A percentile compares a stretch with the other conserved stretches of the same genome.
Evolutionary conservation across 2,797 vertebrate genomes (phyloP).

Genomic region (Microctenopoma stevenorrisi): DNA sequence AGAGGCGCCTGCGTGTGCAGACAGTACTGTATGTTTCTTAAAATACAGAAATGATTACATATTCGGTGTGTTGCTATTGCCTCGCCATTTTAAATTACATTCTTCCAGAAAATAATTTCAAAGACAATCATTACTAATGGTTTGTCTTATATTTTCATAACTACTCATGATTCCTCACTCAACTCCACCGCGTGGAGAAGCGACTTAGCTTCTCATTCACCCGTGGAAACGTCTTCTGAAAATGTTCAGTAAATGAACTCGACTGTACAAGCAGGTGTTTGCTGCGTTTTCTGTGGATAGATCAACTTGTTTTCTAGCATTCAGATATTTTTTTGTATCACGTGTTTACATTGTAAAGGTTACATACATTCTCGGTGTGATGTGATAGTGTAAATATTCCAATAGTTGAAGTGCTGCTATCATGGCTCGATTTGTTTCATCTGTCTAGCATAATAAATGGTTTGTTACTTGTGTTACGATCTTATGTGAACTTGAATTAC

Average conservation of each 20-base stretch:
- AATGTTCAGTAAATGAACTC: slow-evolving; percentile 52
- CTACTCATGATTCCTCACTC: slow-evolving; percentile 47
- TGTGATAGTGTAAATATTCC: slow-evolving; percentile 86
- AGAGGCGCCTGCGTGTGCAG: slow-evolving; percentile 46
- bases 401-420: slow-evolving; percentile 87
- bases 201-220: slow-evolving; percentile 46
- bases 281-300: slow-evolving; percentile 65
- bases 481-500: slow-evolving; percentile 6
- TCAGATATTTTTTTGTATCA: slow-evolving; percentile 77
- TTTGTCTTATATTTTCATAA: slow-evolving; percentile 72
- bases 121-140: slow-evolving; percentile 72
- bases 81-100: slow-evolving; percentile 38
- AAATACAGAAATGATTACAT: slow-evolving; percentile 45
- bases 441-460: slow-evolving; percentile 82
- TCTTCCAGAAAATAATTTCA: slow-evolving; percentile 43
- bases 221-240: slow-evolving; percentile 58
- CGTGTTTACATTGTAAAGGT: slow-evolving; percentile 87
- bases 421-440: slow-evolving; percentile 82
- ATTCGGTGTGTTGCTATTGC: slow-evolving; percentile 51
- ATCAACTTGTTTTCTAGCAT: slow-evolving; percentile 72
- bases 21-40: slow-evolving; percentile 50
- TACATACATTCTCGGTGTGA: slow-evolving; percentile 80
- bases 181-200: slow-evolving; percentile 29
- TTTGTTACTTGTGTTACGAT: slow-evolving; percentile 70
- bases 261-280: slow-evolving; percentile 59